Evolutionary conservation across 53 echinoderm and acorn worm genomes (phyloP), one percentile per base, ranked within the genome.

Genomic region (Patiria pectinifera): DNA sequence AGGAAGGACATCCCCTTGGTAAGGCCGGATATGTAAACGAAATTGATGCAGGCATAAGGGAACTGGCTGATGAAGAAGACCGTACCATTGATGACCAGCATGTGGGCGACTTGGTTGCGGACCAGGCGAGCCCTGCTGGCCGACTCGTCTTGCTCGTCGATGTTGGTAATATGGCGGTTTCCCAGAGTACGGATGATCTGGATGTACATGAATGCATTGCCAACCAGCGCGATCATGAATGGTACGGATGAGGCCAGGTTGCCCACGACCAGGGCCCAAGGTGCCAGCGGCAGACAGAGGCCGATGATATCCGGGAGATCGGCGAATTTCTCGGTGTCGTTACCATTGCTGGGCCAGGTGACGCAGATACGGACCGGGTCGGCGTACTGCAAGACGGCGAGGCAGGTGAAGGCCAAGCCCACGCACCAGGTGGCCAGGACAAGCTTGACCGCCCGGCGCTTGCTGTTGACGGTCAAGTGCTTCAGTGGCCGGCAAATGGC

Each of bases 71-170:
- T 4, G 80, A 92, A 92, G 80, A 92, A 92, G n/a, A 66, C 48
- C 14, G 80, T 49, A 0, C 86, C 92, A 78, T 86, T 92, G 16
- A 43, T 82, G 24, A 92, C 58, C 25, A 92, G 80, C 92, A 92
- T 92, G 13, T 80, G 80, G 63, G 86, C 76, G 69, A 92, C 80
- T 48, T 92, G 92, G 82, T 92, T 92, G 48, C 92, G 92, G 24
- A 72, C 25, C 60, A 0, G 11, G 16, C 87, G 87, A 11, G 87
- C 87, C 59, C 60, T 61, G n/a, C n/a, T 59, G 47, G 61, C 59
- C 43, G n/a, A n/a, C n/a, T n/a, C n/a, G n/a, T n/a, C n/a, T n/a
- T n/a, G n/a, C n/a, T n/a, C n/a, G n/a, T n/a, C n/a, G n/a, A n/a
- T n/a, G n/a, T n/a, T n/a, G 46, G 60, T 16, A 35, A 13, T 15